A percentile compares a stretch with the other conserved stretches of the same genome.
Evolutionary conservation across 2,888 invertebrate species (phyloP).

Genomic region (Psylliodes chrysocephalus): DNA sequence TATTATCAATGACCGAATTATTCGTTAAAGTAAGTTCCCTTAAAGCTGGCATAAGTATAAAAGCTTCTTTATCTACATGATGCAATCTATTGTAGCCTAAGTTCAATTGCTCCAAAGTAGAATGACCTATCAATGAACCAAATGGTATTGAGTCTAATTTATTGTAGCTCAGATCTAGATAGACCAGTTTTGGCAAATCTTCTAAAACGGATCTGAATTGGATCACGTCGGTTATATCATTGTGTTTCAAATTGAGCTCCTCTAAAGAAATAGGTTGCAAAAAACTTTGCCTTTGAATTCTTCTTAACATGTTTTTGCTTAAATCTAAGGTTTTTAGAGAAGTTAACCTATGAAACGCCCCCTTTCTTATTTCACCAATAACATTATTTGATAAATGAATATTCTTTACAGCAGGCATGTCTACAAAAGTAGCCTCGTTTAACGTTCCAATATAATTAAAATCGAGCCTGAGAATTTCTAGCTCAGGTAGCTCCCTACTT

Average conservation of each 20-base stretch:
- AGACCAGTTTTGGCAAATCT: constrained; percentile 79
- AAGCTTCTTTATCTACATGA: constrained; percentile 80
- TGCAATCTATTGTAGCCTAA: constrained; percentile 82
- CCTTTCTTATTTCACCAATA: constrained; percentile 80
- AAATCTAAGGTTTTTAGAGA: constrained; percentile 78
- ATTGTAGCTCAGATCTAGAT: constrained; percentile 84
- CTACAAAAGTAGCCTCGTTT: constrained; percentile 82
- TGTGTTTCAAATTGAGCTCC: constrained; percentile 80
- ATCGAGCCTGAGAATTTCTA: constrained; percentile 76
- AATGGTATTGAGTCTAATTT: constrained; percentile 80
- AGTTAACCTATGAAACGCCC: constrained; percentile 84
- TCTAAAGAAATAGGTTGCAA: constrained; percentile 80
- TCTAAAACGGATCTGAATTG: constrained; percentile 81
- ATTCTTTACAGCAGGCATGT: constrained; percentile 76
- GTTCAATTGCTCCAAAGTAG: constrained; percentile 82
- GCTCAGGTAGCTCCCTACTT: constrained; percentile 77
- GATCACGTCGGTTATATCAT: constrained; percentile 79
- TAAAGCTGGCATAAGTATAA: constrained; percentile 85
- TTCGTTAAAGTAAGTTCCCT: constrained; percentile 84
- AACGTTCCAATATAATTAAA: constrained; percentile 77
- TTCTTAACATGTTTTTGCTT: constrained; percentile 79
- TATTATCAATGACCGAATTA: constrained; percentile 80
- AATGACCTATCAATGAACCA: constrained; percentile 82
- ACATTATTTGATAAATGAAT: constrained; percentile 77
- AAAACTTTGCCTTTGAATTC: constrained; percentile 86